A percentile compares a stretch with the other conserved stretches of the same genome.
Conservation (phyloP, 2,113 vertebrate genomes). For the Blennius ocellaris region DNA sequence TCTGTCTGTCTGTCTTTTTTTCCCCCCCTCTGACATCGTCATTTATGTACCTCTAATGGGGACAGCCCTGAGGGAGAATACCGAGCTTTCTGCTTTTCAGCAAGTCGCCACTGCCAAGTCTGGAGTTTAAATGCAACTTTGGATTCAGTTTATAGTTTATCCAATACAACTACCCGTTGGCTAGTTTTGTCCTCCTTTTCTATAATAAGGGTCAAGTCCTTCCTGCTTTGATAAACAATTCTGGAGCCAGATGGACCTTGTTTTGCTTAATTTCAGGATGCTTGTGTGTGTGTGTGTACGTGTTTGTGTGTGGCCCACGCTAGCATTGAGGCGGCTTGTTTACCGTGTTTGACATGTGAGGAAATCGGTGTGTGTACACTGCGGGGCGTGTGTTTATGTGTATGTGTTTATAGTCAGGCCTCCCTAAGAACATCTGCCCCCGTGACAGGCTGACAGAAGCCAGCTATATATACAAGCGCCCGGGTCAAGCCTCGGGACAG, state of each 20-base stretch:
- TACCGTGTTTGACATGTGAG: constrained; percentile 77
- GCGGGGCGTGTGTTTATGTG: constrained; percentile 73
- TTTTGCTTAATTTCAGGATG: constrained; percentile 77
- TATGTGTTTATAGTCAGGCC: constrained; percentile 71
- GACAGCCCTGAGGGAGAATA: constrained; percentile 55
- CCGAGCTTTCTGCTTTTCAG: constrained; percentile 57
- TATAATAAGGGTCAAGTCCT: constrained; percentile 71
- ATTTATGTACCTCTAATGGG: constrained; percentile 69
- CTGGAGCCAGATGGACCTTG: constrained; percentile 71
- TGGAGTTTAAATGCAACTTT: constrained; percentile 53
- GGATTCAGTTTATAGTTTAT: constrained; percentile 61
- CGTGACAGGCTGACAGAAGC: constrained; percentile 68
- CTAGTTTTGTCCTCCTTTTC: constrained; percentile 53
- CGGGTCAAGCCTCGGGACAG: constrained; percentile 17
- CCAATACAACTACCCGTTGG: constrained; percentile 59
- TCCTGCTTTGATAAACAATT: constrained; percentile 74
- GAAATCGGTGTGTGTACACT: constrained; percentile 77
- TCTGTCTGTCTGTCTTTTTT: constrained; percentile 43
- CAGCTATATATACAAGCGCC: constrained; percentile 65
- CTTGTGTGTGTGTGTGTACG: constrained; percentile 53
- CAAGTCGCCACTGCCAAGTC: constrained; percentile 55
- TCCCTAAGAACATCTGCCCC: constrained; percentile 76
- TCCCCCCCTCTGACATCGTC: constrained; percentile 66
- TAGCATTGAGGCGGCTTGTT: constrained; percentile 71
- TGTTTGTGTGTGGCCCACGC: constrained; percentile 66